Percentiles rank a stretch among this genome's conserved stretches.
These are phyloP conservation scores for Pseudochaenichthys georgianus DNA, from an alignment of 2,797 vertebrate genomes.

Conservation along the genomic window DNA sequence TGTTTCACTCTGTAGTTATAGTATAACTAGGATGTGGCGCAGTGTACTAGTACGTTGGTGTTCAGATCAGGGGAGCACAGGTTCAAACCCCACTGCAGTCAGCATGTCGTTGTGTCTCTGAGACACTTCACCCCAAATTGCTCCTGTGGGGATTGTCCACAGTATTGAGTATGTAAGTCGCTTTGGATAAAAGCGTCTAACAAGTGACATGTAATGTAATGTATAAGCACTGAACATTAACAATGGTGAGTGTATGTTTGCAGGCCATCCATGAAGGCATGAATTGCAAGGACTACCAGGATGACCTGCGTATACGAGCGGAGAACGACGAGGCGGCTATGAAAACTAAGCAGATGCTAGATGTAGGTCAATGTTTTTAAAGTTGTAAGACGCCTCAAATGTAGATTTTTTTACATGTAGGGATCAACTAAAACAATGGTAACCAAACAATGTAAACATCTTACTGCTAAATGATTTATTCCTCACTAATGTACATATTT, in stretches of 20 bases:
- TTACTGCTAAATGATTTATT: neutral
- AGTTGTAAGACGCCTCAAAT: neutral
- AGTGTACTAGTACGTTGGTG: too few relatives aligned
- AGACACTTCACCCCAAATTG: too few relatives aligned
- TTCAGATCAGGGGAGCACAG: too few relatives aligned
- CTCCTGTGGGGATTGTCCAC: too few relatives aligned
- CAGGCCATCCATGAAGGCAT: slow-evolving; percentile 90
- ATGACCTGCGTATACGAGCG: slow-evolving; percentile 86
- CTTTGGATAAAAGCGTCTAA: too few relatives aligned
- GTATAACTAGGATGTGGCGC: too few relatives aligned
- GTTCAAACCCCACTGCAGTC: too few relatives aligned
- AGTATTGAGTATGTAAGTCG: too few relatives aligned
- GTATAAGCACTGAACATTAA: neutral
- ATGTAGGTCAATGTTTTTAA: slow-evolving; percentile 68
- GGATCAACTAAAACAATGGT: neutral
- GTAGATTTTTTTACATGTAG: neutral
- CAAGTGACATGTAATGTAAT: too few relatives aligned
- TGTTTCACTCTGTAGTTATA: neutral
- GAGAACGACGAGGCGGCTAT: slow-evolving; percentile 87
- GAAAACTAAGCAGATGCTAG: slow-evolving; percentile 87
- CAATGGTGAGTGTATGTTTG: slow-evolving; percentile 21
- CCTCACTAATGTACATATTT: neutral
- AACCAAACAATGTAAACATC: neutral
- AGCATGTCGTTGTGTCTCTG: too few relatives aligned
- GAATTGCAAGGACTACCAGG: slow-evolving; percentile 93